A percentile compares a stretch with the other conserved stretches of the same genome.
Conservation (phyloP, 2,797 vertebrate genomes). For the Bovichtus variegatus region DNA sequence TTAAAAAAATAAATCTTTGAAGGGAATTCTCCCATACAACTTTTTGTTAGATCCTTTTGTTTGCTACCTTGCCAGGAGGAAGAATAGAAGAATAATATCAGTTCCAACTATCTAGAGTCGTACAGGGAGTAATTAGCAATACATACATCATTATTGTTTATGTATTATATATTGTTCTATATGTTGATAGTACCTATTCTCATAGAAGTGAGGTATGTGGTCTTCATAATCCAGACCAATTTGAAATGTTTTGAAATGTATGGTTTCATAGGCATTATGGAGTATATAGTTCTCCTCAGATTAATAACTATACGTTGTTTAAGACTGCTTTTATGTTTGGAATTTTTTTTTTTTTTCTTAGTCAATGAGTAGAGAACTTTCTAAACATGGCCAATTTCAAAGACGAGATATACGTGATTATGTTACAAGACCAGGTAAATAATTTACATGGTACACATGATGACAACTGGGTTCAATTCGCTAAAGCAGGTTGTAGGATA, state of each 20-base stretch:
- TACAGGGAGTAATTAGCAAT: slow-evolving; percentile 25
- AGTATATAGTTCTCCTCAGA: neutral
- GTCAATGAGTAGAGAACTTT: too few species aligned
- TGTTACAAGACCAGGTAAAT: neutral
- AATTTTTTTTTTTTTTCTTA: neutral
- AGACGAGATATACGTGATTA: neutral
- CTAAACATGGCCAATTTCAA: neutral
- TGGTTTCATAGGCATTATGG: neutral
- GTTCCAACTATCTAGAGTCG: slow-evolving; percentile 4
- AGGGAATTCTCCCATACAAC: neutral
- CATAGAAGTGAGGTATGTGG: neutral
- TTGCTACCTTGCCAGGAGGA: neutral
- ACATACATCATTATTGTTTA: slow-evolving; percentile 12
- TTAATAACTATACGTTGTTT: too few species aligned
- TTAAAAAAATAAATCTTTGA: neutral
- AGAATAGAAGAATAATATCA: slow-evolving; percentile 25
- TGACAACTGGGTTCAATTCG: neutral
- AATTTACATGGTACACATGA: neutral
- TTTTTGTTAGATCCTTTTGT: neutral
- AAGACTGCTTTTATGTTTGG: neutral
- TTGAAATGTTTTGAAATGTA: neutral
- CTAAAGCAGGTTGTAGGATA: neutral
- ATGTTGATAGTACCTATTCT: neutral
- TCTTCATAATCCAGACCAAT: neutral
- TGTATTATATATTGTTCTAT: neutral